phyloP scores from a whole-genome alignment of 2,113 vertebrate genomes.

The Callithrix jacchus region DNA sequence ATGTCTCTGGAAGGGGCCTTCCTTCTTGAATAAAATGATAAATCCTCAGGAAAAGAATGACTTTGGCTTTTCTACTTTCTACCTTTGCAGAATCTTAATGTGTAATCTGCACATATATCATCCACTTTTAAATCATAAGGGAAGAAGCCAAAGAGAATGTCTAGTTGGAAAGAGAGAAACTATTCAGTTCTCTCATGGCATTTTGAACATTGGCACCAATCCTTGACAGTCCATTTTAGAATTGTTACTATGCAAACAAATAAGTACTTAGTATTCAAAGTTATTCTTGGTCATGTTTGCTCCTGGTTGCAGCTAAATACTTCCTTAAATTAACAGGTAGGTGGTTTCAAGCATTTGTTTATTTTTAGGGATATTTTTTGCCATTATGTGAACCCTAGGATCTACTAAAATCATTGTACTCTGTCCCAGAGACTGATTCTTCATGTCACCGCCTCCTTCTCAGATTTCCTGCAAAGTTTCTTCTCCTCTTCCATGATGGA shows the following conservation, averaged over 20 bases:
- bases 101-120: neutral
- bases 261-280: neutral
- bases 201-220: neutral
- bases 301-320: neutral
- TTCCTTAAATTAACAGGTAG: neutral
- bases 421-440: neutral
- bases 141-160: neutral
- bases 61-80: neutral
- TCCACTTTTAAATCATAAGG: neutral
- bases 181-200: neutral
- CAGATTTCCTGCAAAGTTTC: neutral
- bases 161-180: neutral
- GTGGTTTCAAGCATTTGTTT: neutral
- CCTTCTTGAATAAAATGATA: neutral
- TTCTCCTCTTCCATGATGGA: neutral
- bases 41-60: neutral
- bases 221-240: neutral
- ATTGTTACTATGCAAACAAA: neutral
- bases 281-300: neutral
- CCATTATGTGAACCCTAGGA: neutral
- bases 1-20: neutral
- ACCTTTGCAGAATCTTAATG: neutral
- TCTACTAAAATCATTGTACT: neutral
- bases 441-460: neutral
- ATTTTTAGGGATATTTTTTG: neutral